Evolutionary conservation across 1,140 invertebrate species (phyloP).

Genomic region (Drosophila micromelanica): DNA sequence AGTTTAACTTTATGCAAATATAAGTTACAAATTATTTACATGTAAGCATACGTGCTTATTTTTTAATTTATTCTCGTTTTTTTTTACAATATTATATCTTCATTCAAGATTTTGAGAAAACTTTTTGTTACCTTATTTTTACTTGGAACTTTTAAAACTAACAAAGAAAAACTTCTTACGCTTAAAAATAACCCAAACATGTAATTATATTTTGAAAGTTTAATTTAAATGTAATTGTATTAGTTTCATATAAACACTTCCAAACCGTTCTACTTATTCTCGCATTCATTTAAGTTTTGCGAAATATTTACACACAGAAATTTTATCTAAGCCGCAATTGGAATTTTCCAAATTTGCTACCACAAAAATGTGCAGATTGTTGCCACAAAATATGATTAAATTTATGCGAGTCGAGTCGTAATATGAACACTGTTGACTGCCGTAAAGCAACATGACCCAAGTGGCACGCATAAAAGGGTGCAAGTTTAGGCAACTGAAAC

Average conservation of each 20-base stretch:
- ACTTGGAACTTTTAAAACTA: too few species aligned
- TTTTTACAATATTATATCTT: too few species aligned
- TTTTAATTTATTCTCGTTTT: too few species aligned
- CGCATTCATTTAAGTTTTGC: constrained; percentile 2
- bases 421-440: constrained; percentile 51
- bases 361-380: constrained; percentile 17
- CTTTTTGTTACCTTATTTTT: too few species aligned
- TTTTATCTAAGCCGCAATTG: not conserved
- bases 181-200: too few species aligned
- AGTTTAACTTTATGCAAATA: too few species aligned
- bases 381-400: constrained; percentile 61
- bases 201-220: not conserved
- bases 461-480: constrained; percentile 35
- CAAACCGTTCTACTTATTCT: not conserved
- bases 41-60: too few species aligned
- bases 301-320: not conserved
- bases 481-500: constrained; percentile 21
- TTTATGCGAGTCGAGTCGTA: constrained; percentile 61
- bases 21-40: too few species aligned
- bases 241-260: not conserved
- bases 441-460: constrained; percentile 42
- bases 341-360: not conserved
- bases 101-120: too few species aligned
- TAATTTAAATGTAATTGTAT: not conserved
- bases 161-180: too few species aligned